Conservation (phyloP, 2,797 vertebrate genomes). For the Fistularia tabacaria region DNA sequence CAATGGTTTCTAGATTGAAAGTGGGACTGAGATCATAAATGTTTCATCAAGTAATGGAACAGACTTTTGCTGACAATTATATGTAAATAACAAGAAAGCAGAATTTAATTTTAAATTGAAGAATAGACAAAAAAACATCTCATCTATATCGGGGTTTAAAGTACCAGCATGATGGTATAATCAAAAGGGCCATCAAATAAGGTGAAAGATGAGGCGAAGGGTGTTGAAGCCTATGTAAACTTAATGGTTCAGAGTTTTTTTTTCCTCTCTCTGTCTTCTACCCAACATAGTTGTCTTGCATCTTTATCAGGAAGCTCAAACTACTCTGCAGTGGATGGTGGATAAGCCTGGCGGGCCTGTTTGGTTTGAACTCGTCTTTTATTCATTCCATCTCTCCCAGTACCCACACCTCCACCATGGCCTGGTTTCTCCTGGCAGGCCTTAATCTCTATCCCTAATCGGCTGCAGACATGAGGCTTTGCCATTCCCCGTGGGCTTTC, state of each 20-base stretch:
- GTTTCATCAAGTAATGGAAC: no score
- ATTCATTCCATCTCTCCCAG: slow-evolving; percentile 63
- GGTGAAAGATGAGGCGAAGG: slow-evolving; percentile 41
- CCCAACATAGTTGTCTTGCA: slow-evolving; percentile 42
- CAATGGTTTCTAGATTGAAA: no score
- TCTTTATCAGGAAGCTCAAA: slow-evolving; percentile 62
- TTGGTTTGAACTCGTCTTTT: slow-evolving; percentile 67
- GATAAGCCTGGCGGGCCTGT: slow-evolving; percentile 62
- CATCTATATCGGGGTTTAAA: slow-evolving; percentile 29
- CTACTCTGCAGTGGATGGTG: slow-evolving; percentile 54
- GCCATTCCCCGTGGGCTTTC: slow-evolving; percentile 55
- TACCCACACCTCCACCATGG: slow-evolving; percentile 70
- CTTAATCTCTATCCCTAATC: slow-evolving; percentile 70
- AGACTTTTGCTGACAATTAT: no score
- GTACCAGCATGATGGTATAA: slow-evolving; percentile 41
- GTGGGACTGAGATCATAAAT: no score
- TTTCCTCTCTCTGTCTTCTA: slow-evolving; percentile 10
- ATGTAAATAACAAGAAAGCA: no score
- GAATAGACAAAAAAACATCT: slow-evolving; percentile 9
- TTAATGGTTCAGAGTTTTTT: slow-evolving; percentile 38
- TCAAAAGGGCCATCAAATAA: slow-evolving; percentile 42
- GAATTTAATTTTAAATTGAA: no score
- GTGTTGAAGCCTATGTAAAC: slow-evolving; percentile 55
- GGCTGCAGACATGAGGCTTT: slow-evolving; percentile 69
- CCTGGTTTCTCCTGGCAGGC: slow-evolving; percentile 63